Conservation (phyloP, 2,888 invertebrate genomes). For the Ecdyonurus torrentis region DNA sequence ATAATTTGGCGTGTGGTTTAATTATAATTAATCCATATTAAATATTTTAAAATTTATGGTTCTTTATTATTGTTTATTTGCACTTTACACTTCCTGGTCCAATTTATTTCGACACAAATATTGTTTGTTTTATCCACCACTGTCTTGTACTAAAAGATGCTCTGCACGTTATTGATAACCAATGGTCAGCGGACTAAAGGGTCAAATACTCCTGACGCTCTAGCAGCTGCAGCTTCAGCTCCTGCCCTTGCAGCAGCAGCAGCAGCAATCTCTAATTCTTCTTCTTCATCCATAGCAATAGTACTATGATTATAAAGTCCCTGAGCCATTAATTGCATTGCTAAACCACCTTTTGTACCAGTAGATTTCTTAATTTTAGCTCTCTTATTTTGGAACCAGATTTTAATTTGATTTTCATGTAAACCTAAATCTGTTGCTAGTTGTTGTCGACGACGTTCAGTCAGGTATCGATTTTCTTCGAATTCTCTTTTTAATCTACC, state of each 20-base stretch:
- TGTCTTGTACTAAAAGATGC: constrained; percentile 2
- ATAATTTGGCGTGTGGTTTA: neutral
- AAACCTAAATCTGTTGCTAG: constrained; percentile 80
- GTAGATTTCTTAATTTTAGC: constrained; percentile 91
- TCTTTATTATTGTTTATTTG: no score
- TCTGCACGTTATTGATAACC: neutral
- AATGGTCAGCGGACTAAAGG: neutral
- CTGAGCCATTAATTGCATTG: constrained; percentile 83
- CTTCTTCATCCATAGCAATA: constrained; percentile 58
- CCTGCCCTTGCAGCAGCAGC: constrained; percentile 5
- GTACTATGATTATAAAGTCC: constrained; percentile 84
- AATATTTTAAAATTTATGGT: no score
- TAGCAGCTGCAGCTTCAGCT: constrained; percentile 21
- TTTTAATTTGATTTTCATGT: constrained; percentile 94
- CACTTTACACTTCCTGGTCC: no score
- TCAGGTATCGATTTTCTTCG: constrained; percentile 80
- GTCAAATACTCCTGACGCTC: neutral
- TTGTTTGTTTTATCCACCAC: no score
- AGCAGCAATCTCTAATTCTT: constrained; percentile 34
- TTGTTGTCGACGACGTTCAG: constrained; percentile 77
- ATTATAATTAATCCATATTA: no score
- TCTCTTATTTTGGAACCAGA: constrained; percentile 94
- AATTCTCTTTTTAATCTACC: constrained; percentile 86
- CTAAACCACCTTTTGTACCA: constrained; percentile 70
- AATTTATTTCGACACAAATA: no score